Evolutionary conservation across 1,140 invertebrate genomes (phyloP).

Genomic region (Helicoverpa zea): DNA sequence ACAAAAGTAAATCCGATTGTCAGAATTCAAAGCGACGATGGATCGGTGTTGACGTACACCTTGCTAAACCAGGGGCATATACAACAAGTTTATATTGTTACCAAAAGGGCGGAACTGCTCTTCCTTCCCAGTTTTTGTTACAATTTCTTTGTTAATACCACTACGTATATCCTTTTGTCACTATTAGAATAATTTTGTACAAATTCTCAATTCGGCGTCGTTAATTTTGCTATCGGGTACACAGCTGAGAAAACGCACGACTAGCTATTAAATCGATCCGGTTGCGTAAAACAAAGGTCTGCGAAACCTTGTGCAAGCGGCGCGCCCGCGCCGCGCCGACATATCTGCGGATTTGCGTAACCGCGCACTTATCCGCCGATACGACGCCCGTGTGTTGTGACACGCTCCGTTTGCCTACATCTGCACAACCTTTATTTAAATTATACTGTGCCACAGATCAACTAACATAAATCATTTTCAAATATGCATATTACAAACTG

Average conservation of each 20-base stretch:
- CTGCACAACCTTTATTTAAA: conserved; percentile 53
- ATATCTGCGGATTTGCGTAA: conserved; percentile 87
- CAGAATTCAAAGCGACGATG: conserved; percentile 41
- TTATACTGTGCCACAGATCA: not conserved
- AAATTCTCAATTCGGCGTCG: conserved; percentile 64
- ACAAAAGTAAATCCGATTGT: conserved; percentile 70
- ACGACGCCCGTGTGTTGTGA: conserved; percentile 81
- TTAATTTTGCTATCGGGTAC: conserved; percentile 68
- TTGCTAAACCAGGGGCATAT: conserved; percentile 27
- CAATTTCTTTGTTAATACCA: conserved; percentile 19
- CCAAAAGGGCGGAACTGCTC: conserved; percentile 9
- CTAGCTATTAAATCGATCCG: conserved; percentile 83
- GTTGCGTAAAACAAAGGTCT: conserved; percentile 87
- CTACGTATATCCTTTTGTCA: not conserved
- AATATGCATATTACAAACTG: not conserved
- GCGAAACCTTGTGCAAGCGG: conserved; percentile 86
- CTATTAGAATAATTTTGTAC: conserved; percentile 47
- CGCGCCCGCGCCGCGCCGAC: conserved; percentile 81
- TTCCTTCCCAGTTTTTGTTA: conserved; percentile 36
- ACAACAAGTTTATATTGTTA: conserved; percentile 40
- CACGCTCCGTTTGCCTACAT: conserved; percentile 77
- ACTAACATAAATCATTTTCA: not conserved
- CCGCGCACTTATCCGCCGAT: conserved; percentile 84
- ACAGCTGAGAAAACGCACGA: conserved; percentile 81
- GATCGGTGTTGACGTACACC: conserved; percentile 39